Base-by-base conservation (phyloP, 2,113 vertebrate species). In the Lophius piscatorius region DNA sequence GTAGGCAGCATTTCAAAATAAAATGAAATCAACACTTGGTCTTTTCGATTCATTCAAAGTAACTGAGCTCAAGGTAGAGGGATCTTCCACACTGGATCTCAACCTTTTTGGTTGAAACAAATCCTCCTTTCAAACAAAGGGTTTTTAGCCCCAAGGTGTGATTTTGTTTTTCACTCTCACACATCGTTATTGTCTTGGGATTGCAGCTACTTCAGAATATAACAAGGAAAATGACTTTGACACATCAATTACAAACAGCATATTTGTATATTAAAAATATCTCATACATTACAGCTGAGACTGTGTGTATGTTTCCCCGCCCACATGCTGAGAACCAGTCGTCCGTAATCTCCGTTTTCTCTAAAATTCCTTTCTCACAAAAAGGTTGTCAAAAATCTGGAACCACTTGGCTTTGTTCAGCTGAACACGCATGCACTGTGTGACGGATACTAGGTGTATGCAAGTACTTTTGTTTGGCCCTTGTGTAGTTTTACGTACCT, bases 401-500 rank as follows among this genome's bases (percentile, higher is more conserved):
- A 76, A 85, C 80, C 70, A 39, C 59, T 79, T 79, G 45, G 56
- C 76, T 86, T 84, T 83, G 82, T 83, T 26, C 61, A 82, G 75
- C 60, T 71, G 70, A 74, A 69, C 82, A 81, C 82, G 84, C 71
- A 2, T 36, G 29, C 40, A 58, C 10, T 58, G 71, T 83, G 86
- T 83, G 80, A 66, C 51, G 65, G 76, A 81, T 22, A 29, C 83
- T 82, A 88, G 85, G 82, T 85, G 83, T 88, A 85, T 87, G 82
- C 49, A 63, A 54, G 78, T 45, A 2, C 12, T 39, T 80, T 69
- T n/a, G n/a, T 90, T 83, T 83, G 76, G 71, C 82, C 81, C 74
- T 81, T 75, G 44, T 50, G 39, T 70, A 59, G 42, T 76, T 71
- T 64, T 51, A 78, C 26, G 26, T 64, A 80, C 50, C 42, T 57